Evolutionary conservation across 2,888 invertebrate species (phyloP).

Genomic region (Rhingia campestris): DNA sequence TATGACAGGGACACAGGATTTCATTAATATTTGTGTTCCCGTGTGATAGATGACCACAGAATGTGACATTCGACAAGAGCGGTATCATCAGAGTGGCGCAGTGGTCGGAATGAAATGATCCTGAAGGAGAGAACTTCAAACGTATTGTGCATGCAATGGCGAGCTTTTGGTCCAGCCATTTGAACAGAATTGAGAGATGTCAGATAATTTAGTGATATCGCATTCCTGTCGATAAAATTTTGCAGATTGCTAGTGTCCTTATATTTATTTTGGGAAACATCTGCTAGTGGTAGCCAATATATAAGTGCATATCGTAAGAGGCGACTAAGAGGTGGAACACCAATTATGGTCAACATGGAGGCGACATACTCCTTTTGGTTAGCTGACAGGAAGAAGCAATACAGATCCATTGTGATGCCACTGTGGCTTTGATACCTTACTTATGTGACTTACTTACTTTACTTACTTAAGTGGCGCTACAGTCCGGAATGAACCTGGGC

Average conservation of each 20-base stretch:
- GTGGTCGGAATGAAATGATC: neutral
- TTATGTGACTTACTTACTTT: too few species aligned
- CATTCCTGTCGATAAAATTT: neutral
- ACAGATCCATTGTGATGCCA: too few species aligned
- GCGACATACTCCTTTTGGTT: too few species aligned
- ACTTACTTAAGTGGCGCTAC: too few species aligned
- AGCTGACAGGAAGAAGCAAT: too few species aligned
- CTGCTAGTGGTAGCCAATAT: neutral
- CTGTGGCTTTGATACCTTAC: too few species aligned
- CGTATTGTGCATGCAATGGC: neutral
- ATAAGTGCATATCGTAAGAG: too few species aligned
- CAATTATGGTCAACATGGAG: too few species aligned
- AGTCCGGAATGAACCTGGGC: too few species aligned
- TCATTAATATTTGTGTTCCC: conserved; percentile 56
- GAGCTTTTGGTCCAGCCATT: conserved; percentile 6
- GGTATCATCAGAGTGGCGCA: conserved; percentile 8
- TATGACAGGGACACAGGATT: conserved; percentile 44
- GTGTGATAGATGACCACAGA: conserved; percentile 58
- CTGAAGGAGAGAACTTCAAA: conserved; percentile 7
- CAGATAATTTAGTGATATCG: neutral
- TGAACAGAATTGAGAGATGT: neutral
- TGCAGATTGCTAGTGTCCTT: neutral
- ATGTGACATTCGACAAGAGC: conserved; percentile 56
- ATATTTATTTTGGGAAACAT: neutral
- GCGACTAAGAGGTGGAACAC: too few species aligned